Evolutionary conservation across 2,113 vertebrate genomes (phyloP), one percentile per base, ranked within the genome.

Genomic region (Pelecanus crispus): DNA sequence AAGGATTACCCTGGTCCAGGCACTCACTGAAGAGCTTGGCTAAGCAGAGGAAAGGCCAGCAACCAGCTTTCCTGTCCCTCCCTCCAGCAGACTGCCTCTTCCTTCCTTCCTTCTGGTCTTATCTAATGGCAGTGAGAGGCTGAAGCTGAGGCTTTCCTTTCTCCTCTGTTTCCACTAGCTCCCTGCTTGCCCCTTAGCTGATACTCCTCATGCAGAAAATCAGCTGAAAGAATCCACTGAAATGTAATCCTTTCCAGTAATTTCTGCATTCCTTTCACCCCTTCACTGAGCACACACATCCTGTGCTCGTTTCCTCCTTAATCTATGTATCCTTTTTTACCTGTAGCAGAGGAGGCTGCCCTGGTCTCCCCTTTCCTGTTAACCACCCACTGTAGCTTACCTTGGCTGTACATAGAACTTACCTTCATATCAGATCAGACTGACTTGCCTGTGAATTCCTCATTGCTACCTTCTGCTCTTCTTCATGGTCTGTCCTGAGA

Each of bases 71-170:
- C 36, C 58, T 81, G 88, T 87, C 77, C 81, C 58, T 96, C 34
- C 83, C 56, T 90, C 40, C 65, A 61, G 68, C 58, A 94, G 56
- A 15, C 63, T 88, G 82, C 92, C 59, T 42, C 61, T 95, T 91
- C 95, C 88, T 94, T 92, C 84, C 88, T 91, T 68, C 61, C 74
- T 95, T 77, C 56, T 87, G 24, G 5, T 73, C 42, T 89, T 81
- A 42, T 61, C 40, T 44, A 88, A 50, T 25, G 34, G 61, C 59
- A 26, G n/a, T 29, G 10, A 45, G 44, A 87, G 66, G 29, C 81
- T 94, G 47, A 63, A 84, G 52, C 81, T 52, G 77, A 91, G 61
- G 47, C 84, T 74, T 92, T 95, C 61, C 44, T 90, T 88, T 81
- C 80, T 88, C 28, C 58, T 89, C 86, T 86, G 49, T 90, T 93